These are phyloP conservation scores for Athrips mouffetella DNA, from an alignment of 2,888 invertebrate species.

Conservation along the genomic window DNA sequence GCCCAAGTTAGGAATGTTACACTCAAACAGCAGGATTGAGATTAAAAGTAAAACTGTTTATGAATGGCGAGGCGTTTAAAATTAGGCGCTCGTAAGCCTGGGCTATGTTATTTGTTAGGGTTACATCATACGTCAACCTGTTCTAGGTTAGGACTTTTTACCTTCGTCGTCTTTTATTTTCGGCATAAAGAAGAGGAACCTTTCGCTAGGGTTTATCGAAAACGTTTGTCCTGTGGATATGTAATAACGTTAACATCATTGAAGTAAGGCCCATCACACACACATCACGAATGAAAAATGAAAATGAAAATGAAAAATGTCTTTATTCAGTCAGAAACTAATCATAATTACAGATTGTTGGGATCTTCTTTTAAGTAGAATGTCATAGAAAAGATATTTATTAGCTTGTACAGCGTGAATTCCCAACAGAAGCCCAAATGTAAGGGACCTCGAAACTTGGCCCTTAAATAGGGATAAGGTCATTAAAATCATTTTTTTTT, in stretches of 20 bases:
- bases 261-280: constrained; percentile 18
- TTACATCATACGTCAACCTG: constrained; percentile 60
- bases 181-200: constrained; percentile 72
- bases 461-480: too few relatives aligned
- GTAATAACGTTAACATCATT: constrained; percentile 17
- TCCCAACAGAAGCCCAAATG: too few relatives aligned
- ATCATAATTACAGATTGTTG: too few relatives aligned
- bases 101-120: constrained; percentile 70
- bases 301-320: too few relatives aligned
- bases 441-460: too few relatives aligned
- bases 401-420: too few relatives aligned
- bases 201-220: constrained; percentile 70
- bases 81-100: constrained; percentile 73
- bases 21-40: constrained; percentile 48
- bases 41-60: constrained; percentile 46
- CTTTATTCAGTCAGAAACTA: too few relatives aligned
- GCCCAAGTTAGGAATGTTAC: constrained; percentile 22
- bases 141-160: constrained; percentile 57
- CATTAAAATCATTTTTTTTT: too few relatives aligned
- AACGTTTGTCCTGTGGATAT: constrained; percentile 73
- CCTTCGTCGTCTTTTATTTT: constrained; percentile 70
- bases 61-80: constrained; percentile 45
- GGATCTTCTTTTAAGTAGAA: too few relatives aligned
- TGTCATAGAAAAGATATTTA: background rate
- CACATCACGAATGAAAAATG: too few relatives aligned